Percentiles rank a stretch among this genome's conserved stretches.
Evolutionary conservation across 2,797 vertebrate species (phyloP).

Genomic region (Hoplostethus mediterraneus): DNA sequence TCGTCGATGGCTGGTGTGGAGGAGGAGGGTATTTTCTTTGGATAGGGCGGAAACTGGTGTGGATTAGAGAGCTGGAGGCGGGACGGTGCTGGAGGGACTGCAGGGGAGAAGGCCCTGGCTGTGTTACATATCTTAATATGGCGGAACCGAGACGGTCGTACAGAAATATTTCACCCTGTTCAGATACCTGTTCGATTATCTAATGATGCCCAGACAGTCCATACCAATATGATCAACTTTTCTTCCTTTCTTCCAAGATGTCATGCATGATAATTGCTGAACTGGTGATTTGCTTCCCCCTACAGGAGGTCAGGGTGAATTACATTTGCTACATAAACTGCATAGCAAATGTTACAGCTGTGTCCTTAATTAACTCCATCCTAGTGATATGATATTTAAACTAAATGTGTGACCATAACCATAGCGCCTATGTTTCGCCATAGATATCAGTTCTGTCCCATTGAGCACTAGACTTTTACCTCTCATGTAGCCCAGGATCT

Average conservation of each 20-base stretch:
- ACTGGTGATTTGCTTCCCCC: neutral
- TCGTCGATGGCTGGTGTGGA: conserved; percentile 43
- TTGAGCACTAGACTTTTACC: no score
- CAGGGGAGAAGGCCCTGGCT: neutral
- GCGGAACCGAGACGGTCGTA: neutral
- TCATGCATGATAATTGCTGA: neutral
- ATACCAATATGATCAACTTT: no score
- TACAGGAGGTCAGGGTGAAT: neutral
- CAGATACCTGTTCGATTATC: no score
- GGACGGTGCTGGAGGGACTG: neutral
- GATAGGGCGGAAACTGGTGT: conserved; percentile 56
- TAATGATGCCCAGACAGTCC: no score
- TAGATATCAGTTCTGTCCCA: no score
- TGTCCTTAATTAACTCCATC: no score
- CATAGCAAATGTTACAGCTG: no score
- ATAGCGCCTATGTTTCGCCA: no score
- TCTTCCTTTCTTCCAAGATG: neutral
- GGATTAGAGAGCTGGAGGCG: conserved; percentile 44
- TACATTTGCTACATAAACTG: no score
- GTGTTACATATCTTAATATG: neutral
- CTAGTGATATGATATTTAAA: no score
- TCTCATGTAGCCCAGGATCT: no score
- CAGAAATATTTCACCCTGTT: neutral
- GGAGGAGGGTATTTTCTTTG: conserved; percentile 23
- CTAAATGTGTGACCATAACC: no score